A percentile compares a stretch with the other conserved stretches of the same genome.
Conservation (phyloP, 1,140 invertebrate species). For the Macrobrachium rosenbergii region DNA sequence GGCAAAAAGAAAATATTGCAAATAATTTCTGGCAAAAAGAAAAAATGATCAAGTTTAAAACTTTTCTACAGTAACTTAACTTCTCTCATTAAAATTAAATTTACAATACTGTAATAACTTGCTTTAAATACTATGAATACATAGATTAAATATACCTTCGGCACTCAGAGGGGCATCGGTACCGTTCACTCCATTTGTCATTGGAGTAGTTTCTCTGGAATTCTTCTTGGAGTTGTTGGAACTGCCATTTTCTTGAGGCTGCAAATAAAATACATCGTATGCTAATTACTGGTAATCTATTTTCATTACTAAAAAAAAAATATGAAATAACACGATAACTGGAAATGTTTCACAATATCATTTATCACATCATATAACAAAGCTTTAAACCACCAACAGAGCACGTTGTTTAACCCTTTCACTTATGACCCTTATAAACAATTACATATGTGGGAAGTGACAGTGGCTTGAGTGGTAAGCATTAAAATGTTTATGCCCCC, state of each 20-base stretch:
- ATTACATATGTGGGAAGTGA: too few species aligned
- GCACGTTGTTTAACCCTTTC: too few species aligned
- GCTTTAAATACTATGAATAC: background rate
- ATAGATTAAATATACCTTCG: slow-evolving; percentile 49
- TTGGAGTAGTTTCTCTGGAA: slow-evolving; percentile 68
- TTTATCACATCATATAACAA: too few species aligned
- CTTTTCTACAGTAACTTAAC: background rate
- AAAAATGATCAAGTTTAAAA: background rate
- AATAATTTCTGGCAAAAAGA: slow-evolving; percentile 78
- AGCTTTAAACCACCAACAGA: too few species aligned
- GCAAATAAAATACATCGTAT: background rate
- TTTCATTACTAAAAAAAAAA: background rate
- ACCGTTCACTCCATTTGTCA: slow-evolving; percentile 57
- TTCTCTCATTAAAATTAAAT: background rate
- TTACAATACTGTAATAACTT: too few species aligned
- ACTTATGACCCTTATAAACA: too few species aligned
- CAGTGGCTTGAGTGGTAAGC: too few species aligned
- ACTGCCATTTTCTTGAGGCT: slow-evolving; percentile 36
- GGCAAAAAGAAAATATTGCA: slow-evolving; percentile 74
- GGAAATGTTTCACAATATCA: too few species aligned
- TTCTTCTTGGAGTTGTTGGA: slow-evolving; percentile 66
- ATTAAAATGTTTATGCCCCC: too few species aligned
- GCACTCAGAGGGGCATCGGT: slow-evolving; percentile 40
- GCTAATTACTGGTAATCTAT: background rate
- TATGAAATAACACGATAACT: too few species aligned